Evolutionary conservation across 2,888 invertebrate genomes (phyloP).

Genomic region (Gortyna flavago): DNA sequence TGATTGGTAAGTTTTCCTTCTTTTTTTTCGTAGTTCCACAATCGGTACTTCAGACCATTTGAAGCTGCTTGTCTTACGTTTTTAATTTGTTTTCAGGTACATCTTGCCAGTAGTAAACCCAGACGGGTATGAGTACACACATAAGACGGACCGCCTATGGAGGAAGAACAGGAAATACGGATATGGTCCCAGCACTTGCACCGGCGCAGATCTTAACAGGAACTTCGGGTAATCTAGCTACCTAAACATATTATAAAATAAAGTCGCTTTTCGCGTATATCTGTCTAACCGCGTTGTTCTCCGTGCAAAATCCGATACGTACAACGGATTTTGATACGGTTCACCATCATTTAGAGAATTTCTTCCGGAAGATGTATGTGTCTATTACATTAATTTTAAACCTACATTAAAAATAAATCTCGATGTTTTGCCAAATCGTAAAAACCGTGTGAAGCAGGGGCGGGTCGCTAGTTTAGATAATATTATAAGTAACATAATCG

Average conservation of each 20-base stretch:
- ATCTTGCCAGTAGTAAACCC: conserved; percentile 94
- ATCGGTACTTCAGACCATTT: background rate
- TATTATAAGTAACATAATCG: background rate
- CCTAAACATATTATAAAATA: background rate
- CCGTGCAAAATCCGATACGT: too few relatives aligned
- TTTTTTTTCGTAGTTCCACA: background rate
- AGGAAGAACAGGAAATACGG: conserved; percentile 92
- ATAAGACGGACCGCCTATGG: conserved; percentile 95
- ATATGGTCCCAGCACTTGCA: conserved; percentile 89
- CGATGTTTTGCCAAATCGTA: background rate
- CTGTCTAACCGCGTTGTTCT: background rate
- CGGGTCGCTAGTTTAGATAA: background rate
- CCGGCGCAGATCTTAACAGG: conserved; percentile 95
- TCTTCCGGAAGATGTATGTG: background rate
- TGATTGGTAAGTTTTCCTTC: conserved; percentile 72
- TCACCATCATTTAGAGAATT: background rate
- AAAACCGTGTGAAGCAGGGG: background rate
- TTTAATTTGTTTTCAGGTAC: conserved; percentile 85
- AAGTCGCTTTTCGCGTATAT: background rate
- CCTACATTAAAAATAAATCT: background rate
- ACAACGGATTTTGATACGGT: background rate
- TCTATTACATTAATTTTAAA: background rate
- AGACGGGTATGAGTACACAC: conserved; percentile 97
- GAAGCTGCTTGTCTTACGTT: background rate
- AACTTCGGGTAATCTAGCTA: conserved; percentile 92